Evolutionary conservation across 2,797 vertebrate species (phyloP).

Genomic region (Echeneis naucrates): DNA sequence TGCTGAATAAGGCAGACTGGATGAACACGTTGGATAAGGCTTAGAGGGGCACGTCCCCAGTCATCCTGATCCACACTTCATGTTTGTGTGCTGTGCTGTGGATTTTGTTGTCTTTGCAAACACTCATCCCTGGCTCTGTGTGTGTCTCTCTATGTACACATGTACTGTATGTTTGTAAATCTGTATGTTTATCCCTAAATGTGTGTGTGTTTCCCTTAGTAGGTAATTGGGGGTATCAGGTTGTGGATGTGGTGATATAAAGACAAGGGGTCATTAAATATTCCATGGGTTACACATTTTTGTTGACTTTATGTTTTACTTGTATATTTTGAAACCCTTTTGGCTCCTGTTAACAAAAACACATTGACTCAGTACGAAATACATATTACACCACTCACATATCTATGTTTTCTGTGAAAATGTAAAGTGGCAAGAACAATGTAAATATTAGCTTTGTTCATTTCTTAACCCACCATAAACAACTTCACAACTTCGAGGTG

Average conservation of each 20-base stretch:
- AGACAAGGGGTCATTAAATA: slow-evolving; percentile 43
- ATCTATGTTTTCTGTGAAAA: neutral
- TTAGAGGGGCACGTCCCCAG: slow-evolving; percentile 8
- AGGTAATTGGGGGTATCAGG: slow-evolving; percentile 52
- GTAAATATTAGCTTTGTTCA: slow-evolving; percentile 4
- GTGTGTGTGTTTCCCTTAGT: slow-evolving; percentile 17
- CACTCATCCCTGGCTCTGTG: slow-evolving; percentile 4
- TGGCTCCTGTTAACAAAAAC: slow-evolving; percentile 38
- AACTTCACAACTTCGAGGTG: neutral
- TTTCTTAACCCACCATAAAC: slow-evolving; percentile 7
- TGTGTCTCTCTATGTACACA: neutral
- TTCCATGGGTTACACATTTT: slow-evolving; percentile 31
- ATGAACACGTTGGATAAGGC: slow-evolving; percentile 26
- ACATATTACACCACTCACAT: slow-evolving; percentile 5
- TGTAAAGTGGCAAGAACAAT: neutral
- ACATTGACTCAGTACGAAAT: slow-evolving; percentile 14
- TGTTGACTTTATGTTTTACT: slow-evolving; percentile 39
- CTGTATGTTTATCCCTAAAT: neutral
- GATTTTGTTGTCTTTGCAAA: slow-evolving; percentile 10
- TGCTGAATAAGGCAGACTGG: slow-evolving; percentile 34
- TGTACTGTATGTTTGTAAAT: neutral
- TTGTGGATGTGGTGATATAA: slow-evolving; percentile 59
- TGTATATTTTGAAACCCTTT: neutral
- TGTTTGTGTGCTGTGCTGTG: slow-evolving; percentile 11
- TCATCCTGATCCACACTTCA: slow-evolving; percentile 6